Percentiles rank a stretch among this genome's conserved stretches.
Evolutionary conservation across 2,113 vertebrate species (phyloP).

Genomic region (Macroglossus sobrinus): DNA sequence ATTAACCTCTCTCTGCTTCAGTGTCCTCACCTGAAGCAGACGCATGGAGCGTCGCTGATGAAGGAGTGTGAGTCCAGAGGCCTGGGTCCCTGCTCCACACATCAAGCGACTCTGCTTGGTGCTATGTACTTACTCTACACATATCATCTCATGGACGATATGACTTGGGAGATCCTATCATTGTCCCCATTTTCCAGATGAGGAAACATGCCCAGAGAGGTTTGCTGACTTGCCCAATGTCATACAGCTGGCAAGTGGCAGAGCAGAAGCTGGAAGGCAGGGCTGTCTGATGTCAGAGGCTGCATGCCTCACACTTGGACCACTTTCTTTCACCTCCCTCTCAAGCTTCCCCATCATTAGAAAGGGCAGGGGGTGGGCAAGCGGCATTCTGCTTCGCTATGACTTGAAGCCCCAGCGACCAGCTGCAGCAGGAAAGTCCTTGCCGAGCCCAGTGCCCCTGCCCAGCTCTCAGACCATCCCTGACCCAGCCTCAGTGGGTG

Average conservation of each 20-base stretch:
- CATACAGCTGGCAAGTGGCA: not conserved
- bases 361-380: not conserved
- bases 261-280: not conserved
- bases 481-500: accelerated
- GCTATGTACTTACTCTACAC: accelerated
- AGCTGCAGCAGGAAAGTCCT: not conserved
- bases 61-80: not conserved
- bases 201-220: not conserved
- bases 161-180: not conserved
- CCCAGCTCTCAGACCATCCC: not conserved
- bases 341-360: not conserved
- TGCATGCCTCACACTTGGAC: not conserved
- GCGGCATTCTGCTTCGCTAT: accelerated
- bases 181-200: not conserved
- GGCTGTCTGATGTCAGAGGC: not conserved
- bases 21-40: not conserved
- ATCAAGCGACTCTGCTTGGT: accelerated
- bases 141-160: accelerated
- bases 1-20: not conserved
- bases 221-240: not conserved
- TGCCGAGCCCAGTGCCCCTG: not conserved
- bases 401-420: not conserved
- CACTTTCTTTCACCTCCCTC: not conserved
- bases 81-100: not conserved
- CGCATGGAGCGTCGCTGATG: not conserved